A percentile compares a stretch with the other conserved stretches of the same genome.
Conservation (phyloP, 1,140 invertebrate genomes). For the Oreohelix idahoensis region DNA sequence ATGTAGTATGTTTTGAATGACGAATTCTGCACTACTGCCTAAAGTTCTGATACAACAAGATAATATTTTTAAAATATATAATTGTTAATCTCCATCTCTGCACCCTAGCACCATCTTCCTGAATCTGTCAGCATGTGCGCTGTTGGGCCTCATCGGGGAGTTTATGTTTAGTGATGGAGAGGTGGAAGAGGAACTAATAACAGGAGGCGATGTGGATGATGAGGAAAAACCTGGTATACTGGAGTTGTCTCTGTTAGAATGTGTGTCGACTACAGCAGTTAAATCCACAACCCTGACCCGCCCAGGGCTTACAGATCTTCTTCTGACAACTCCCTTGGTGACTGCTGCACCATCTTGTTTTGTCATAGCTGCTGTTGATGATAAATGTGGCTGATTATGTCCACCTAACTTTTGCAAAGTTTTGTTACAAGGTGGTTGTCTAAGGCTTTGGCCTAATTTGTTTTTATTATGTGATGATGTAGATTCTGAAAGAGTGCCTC, state of each 20-base stretch:
- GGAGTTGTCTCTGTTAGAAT: not conserved
- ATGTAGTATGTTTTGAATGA: not conserved
- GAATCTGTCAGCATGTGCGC: constrained; percentile 54
- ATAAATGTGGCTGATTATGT: not conserved
- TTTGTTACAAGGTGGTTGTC: not conserved
- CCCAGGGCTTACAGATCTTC: constrained; percentile 22
- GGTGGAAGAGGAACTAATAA: constrained; percentile 6
- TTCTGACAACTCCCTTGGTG: not conserved
- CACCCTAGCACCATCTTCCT: constrained; percentile 59
- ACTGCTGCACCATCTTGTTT: not conserved
- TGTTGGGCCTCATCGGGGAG: constrained; percentile 45
- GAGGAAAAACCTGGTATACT: not conserved
- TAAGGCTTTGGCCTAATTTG: not conserved
- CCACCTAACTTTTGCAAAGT: not conserved
- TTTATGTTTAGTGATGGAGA: constrained; percentile 16
- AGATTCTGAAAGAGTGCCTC: not conserved
- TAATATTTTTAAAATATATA: not conserved
- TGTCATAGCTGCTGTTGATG: not conserved
- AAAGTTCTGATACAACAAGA: not conserved
- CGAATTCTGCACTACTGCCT: not conserved
- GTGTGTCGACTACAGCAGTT: constrained; percentile 4
- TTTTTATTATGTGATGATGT: not conserved
- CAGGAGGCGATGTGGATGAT: not conserved
- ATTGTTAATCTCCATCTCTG: constrained; percentile 46
- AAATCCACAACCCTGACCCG: constrained; percentile 26